Percentiles rank a stretch among this genome's conserved stretches.
These are phyloP conservation scores for Melanocharis versteri DNA, from an alignment of 2,113 vertebrate species.

Conservation along the genomic window DNA sequence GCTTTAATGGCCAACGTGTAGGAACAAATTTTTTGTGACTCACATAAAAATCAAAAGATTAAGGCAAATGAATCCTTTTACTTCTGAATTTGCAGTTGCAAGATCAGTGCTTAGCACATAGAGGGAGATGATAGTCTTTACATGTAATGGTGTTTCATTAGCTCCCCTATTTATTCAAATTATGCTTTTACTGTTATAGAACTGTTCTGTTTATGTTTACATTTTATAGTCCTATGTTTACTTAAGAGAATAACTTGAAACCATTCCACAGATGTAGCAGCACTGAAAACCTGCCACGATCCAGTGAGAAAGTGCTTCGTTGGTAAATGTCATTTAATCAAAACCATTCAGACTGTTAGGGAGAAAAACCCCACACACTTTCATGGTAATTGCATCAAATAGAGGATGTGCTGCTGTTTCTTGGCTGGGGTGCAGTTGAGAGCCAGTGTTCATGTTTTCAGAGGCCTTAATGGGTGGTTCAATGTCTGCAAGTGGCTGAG, in stretches of 20 bases:
- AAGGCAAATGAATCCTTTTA: background rate
- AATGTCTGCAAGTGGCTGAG: background rate
- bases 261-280: conserved; percentile 32
- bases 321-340: conserved; percentile 32
- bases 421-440: background rate
- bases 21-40: background rate
- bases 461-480: background rate
- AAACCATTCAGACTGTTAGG: background rate
- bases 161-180: conserved; percentile 40
- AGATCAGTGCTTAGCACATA: background rate
- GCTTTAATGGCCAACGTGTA: background rate
- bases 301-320: conserved; percentile 26
- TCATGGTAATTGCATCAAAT: background rate
- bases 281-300: conserved; percentile 25
- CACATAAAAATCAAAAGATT: background rate
- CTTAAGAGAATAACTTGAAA: conserved; percentile 58
- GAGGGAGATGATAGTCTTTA: conserved; percentile 14
- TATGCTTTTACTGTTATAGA: conserved; percentile 45
- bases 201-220: conserved; percentile 41
- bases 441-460: background rate
- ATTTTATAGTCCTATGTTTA: conserved; percentile 51
- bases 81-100: background rate
- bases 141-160: conserved; percentile 53
- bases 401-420: background rate
- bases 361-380: background rate